These are phyloP conservation scores for Lordiphosa clarofinis DNA, from an alignment of 1,140 invertebrate genomes.

Conservation along the genomic window DNA sequence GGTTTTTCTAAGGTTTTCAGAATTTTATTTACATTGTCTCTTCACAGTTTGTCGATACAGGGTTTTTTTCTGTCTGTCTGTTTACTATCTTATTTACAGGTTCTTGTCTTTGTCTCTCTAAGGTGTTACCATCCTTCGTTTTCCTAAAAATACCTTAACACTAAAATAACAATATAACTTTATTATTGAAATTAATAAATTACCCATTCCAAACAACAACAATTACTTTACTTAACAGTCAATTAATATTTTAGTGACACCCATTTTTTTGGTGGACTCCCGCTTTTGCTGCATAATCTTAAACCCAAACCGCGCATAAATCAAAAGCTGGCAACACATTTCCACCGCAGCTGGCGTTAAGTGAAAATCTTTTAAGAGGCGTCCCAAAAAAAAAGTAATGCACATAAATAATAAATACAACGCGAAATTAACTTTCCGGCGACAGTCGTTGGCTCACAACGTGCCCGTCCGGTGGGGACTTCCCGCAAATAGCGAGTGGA, in stretches of 20 bases:
- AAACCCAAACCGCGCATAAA: slow-evolving; percentile 25
- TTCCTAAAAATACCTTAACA: too few species aligned
- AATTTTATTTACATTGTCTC: too few species aligned
- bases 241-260: slow-evolving; percentile 6
- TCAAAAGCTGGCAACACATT: slow-evolving; percentile 23
- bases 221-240: slow-evolving; percentile 1
- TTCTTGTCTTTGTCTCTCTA: too few species aligned
- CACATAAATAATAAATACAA: slow-evolving; percentile 72
- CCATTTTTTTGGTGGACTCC: background rate
- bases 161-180: too few species aligned
- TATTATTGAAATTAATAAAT: too few species aligned
- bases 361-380: slow-evolving; percentile 63
- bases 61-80: too few species aligned
- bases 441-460: slow-evolving; percentile 44
- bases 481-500: slow-evolving; percentile 4
- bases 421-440: slow-evolving; percentile 66
- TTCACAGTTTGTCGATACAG: too few species aligned
- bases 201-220: too few species aligned
- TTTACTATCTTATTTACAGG: too few species aligned
- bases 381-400: slow-evolving; percentile 42
- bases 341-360: slow-evolving; percentile 31
- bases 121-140: too few species aligned
- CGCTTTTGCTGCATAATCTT: slow-evolving; percentile 3
- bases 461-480: slow-evolving; percentile 29
- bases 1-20: too few species aligned